Base-by-base conservation (phyloP, 1,140 invertebrate genomes). In the Ectropis grisescens region DNA sequence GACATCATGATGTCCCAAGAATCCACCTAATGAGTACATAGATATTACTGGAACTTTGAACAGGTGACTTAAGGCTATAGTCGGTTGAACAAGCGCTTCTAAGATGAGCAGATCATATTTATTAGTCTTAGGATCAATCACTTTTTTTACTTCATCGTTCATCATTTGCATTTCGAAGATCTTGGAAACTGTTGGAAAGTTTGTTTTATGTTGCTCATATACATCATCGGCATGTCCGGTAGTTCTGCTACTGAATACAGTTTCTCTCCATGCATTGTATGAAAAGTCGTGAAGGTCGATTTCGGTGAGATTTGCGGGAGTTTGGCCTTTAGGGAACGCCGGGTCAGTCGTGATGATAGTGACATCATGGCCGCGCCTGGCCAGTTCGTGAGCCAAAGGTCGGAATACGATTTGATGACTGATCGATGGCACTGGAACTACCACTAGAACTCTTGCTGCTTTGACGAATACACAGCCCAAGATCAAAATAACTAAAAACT, bases 281-380 rank as follows among this genome's bases (percentile, higher is more conserved):
- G 49, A 50, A 11, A 44, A 4, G 10, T 56, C 36, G 4, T 56
- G 50, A 4, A 69, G 37, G 32, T 67, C 56, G 13, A 69, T 72
- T 42, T 69, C 57, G 14, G 54, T 65, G 0, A 61, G 26, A 29
- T 62, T 64, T 19, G 33, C n/a, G 23, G 42, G 33, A 2, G 39
- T 8, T 33, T 24, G 13, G 11, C 42, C 39, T 8, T 36, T 40
- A 6, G 45, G 34, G 14, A 42, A 54, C 0, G 14, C 32, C 3
- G 62, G 62, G 35, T 62, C 49, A 22, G 66, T 29, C 11, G 68
- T 76, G 2, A 62, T 47, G 4, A 69, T 37, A 8, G 78, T 74
- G 0, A 85, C 33, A 13, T 57, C 47, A 48, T 64, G 56, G 1
- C 56, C 58, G 11, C 55, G 29, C 15, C 13, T 46, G 5, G 35